Evolutionary conservation across 2,113 vertebrate species (phyloP).

Genomic region (Oenanthe oenanthe): DNA sequence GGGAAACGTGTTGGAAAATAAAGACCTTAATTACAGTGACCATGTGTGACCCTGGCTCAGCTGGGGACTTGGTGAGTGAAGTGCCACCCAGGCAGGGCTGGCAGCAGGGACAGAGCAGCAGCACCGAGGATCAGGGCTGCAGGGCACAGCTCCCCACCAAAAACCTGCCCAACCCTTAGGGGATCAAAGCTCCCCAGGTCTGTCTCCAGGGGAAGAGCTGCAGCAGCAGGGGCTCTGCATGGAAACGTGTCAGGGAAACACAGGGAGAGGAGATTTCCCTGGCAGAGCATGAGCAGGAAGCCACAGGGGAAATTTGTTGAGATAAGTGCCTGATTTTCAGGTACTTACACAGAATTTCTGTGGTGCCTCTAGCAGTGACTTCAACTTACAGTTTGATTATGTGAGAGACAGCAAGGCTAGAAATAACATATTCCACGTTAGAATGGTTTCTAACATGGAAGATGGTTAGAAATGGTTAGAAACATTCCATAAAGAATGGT

Average conservation of each 20-base stretch:
- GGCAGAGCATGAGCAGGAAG: background rate
- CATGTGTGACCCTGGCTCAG: background rate
- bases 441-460: too few species aligned
- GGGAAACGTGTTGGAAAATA: background rate
- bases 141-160: background rate
- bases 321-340: background rate
- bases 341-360: background rate
- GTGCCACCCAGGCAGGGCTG: background rate
- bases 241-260: background rate
- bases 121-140: background rate
- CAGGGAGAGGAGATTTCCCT: background rate
- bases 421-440: background rate
- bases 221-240: background rate
- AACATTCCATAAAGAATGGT: background rate
- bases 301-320: background rate
- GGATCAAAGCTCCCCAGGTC: fast-evolving
- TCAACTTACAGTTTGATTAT: background rate
- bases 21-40: slow-evolving; percentile 6
- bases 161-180: background rate
- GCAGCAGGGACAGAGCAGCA: background rate
- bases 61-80: background rate
- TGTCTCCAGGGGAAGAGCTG: background rate
- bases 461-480: too few species aligned
- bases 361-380: background rate
- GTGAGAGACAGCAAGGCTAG: background rate